Evolutionary conservation across 92 coral and sea anemone species (phyloP).

Genomic region (Diadumene lineata): DNA sequence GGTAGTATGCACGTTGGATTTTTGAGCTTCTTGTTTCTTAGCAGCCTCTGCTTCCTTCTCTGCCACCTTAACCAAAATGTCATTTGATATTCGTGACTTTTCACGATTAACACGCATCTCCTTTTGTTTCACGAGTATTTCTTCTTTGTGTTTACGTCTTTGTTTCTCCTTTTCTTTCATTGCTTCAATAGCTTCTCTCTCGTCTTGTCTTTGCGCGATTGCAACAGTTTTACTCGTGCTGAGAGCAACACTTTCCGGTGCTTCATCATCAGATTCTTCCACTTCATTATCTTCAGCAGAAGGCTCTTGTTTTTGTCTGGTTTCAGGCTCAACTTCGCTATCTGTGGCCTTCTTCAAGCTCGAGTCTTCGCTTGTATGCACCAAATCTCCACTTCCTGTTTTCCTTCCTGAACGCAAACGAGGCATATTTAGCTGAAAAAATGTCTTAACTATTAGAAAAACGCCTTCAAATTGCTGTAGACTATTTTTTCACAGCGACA

Average conservation of each 20-base stretch:
- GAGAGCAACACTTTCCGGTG: constrained; percentile 82
- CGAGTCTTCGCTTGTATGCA: not conserved
- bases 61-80: constrained; percentile 70
- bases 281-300: not conserved
- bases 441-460: not conserved
- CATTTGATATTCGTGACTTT: constrained; percentile 70
- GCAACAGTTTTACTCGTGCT: constrained; percentile 70
- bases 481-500: not conserved
- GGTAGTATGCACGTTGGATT: constrained; percentile 32
- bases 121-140: constrained; percentile 57
- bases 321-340: not conserved
- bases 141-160: constrained; percentile 66
- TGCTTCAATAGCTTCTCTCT: constrained; percentile 52
- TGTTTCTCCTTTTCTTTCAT: constrained; percentile 65
- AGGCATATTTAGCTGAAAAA: constrained; percentile 1
- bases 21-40: constrained; percentile 18
- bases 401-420: constrained; percentile 8
- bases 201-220: constrained; percentile 51
- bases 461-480: not conserved
- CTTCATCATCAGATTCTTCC: constrained; percentile 45
- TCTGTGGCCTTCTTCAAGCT: not conserved
- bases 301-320: not conserved
- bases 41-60: constrained; percentile 51
- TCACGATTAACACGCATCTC: constrained; percentile 59
- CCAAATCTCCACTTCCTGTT: not conserved